Base-by-base conservation (phyloP, 2,113 vertebrate species). In the Aramus guarauna region DNA sequence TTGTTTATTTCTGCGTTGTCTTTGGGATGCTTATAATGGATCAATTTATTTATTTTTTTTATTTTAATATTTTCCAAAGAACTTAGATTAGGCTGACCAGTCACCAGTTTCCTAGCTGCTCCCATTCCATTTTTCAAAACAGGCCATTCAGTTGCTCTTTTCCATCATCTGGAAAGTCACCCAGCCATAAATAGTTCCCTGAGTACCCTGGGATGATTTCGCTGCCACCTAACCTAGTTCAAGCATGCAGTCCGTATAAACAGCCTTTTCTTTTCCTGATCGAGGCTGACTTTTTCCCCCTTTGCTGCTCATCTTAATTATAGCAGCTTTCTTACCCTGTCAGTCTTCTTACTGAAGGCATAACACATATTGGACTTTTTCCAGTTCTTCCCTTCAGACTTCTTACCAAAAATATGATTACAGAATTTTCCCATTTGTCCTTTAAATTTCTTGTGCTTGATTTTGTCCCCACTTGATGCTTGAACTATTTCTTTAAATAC, bases 351-450 rank as follows among this genome's bases (percentile, higher is more conserved):
- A 34, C 37, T 3, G 6, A 81, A 72, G 22, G 5, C 5, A 34
- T 18, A 16, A 5, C 0, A 15, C 36, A 58, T 1, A 0, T 6
- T 39, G 11, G 4, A 4, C 26, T 53, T 74, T 3, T 2, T 34
- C 62, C 11, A 39, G 11, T 62, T 90, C 26, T 64, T 69, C 29
- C 4, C 11, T 47, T 74, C 21, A 41, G 26, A 41, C 14, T 53
- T 34, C 27, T 39, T 50, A 50, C 2, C 10, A 84, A 77, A 78
- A 80, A 36, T 16, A 2, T 53, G 15, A 34, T 29, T 45, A 52
- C 21, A 74, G 55, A 93, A 67, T 22, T 34, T 30, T 69, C 37
- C 3, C 60, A 15, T 48, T 39, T 59, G 10, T 7, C 21, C 6
- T 71, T 74, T 59, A 64, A 29, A 64, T 15, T 23, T 41, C 27